Conservation (phyloP, 2,113 vertebrate genomes). For the Chaetops frenatus region DNA sequence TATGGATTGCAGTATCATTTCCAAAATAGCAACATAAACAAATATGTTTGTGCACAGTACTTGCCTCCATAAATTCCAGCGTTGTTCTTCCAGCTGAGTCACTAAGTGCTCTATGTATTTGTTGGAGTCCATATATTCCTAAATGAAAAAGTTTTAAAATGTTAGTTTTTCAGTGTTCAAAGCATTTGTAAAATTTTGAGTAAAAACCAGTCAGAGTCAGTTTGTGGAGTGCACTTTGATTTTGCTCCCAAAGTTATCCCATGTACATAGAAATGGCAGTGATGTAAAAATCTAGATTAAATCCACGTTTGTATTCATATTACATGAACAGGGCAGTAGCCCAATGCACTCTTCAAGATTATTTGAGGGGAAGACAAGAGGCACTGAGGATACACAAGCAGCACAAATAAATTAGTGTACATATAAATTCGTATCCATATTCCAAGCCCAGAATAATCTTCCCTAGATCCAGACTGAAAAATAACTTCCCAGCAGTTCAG, state of each 20-base stretch:
- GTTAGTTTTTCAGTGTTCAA: not conserved
- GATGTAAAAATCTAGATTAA: not conserved
- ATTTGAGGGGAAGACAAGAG: not conserved
- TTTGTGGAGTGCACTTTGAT: not conserved
- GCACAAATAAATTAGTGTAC: not conserved
- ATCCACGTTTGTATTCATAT: not conserved
- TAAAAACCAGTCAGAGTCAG: not conserved
- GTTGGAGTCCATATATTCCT: constrained; percentile 90
- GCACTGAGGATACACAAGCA: not conserved
- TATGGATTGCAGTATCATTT: not conserved
- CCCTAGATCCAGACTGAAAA: not conserved
- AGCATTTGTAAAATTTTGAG: not conserved
- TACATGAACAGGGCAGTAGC: not conserved
- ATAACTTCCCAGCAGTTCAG: not conserved
- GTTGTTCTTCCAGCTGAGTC: constrained; percentile 85
- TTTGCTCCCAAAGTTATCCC: not conserved
- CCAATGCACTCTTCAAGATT: not conserved
- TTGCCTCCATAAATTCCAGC: constrained; percentile 82
- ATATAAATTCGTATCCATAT: not conserved
- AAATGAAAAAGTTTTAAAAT: not conserved
- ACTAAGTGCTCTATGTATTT: constrained; percentile 85
- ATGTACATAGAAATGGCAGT: not conserved
- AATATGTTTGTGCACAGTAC: not conserved
- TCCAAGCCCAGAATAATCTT: not conserved
- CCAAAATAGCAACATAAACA: not conserved